Conservation (phyloP, 2,888 invertebrate species). For the Dascillus cervinus region DNA sequence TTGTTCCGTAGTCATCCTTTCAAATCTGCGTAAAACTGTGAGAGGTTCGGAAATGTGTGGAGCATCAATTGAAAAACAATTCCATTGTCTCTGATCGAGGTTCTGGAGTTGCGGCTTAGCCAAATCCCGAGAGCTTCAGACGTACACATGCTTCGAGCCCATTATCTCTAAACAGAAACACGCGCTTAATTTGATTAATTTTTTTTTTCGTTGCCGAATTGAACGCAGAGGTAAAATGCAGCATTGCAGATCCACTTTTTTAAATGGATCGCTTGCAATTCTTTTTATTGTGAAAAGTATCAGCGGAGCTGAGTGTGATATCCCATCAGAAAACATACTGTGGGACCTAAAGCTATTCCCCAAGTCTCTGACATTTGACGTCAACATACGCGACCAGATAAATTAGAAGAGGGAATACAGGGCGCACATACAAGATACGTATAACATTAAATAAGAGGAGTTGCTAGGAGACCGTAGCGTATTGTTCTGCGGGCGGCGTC, state of each 20-base stretch:
- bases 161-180: constrained; percentile 9
- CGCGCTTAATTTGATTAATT: neutral
- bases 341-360: constrained; percentile 39
- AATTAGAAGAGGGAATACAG: constrained; percentile 37
- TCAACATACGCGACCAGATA: constrained; percentile 34
- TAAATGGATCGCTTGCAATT: constrained; percentile 20
- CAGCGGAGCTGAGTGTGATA: constrained; percentile 17
- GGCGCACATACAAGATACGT: constrained; percentile 18
- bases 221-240: constrained; percentile 2
- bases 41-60: constrained; percentile 19
- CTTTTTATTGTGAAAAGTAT: constrained; percentile 18
- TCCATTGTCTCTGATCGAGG: constrained; percentile 19
- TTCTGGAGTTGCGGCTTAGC: constrained; percentile 17
- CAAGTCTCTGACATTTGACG: constrained; percentile 34
- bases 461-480: constrained; percentile 18
- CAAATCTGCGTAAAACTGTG: constrained; percentile 21
- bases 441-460: constrained; percentile 18
- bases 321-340: constrained; percentile 40
- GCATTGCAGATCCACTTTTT: constrained; percentile 12
- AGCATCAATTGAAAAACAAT: constrained; percentile 24
- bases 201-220: too few species aligned
- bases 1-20: constrained; percentile 21
- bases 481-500: constrained; percentile 26
- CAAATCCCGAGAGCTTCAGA: constrained; percentile 13
- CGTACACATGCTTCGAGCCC: constrained; percentile 14